phyloP scores from a whole-genome alignment of 2,797 vertebrate species.

The Argentina silus region DNA sequence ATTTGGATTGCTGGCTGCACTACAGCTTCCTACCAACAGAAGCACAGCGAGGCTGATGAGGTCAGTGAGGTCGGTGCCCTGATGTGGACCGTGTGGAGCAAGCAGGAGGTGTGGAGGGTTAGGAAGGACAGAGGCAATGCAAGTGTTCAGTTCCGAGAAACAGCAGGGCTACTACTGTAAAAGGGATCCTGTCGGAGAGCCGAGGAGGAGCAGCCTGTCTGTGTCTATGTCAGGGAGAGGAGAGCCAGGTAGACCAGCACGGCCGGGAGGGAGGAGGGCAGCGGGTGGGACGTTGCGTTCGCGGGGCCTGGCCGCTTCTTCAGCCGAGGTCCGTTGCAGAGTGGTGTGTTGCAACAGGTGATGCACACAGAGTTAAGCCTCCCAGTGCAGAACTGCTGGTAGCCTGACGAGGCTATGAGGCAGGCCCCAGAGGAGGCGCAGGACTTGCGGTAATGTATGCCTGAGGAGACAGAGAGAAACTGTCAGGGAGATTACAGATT shows the following conservation, averaged over 20 bases:
- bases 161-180: neutral
- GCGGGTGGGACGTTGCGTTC: accelerated
- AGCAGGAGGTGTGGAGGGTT: neutral
- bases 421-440: slow-evolving; percentile 94
- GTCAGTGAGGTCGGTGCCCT: neutral
- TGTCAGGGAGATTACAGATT: neutral
- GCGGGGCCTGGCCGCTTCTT: slow-evolving; percentile 82
- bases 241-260: slow-evolving; percentile 57
- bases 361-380: slow-evolving; percentile 96
- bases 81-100: neutral
- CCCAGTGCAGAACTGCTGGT: slow-evolving; percentile 98
- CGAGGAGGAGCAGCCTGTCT: too few species aligned
- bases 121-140: neutral
- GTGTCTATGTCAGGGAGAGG: slow-evolving; percentile 44
- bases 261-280: neutral
- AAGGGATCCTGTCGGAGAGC: neutral
- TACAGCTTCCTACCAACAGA: neutral
- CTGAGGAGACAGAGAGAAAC: slow-evolving; percentile 65
- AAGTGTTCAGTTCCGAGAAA: neutral
- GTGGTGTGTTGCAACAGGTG: slow-evolving; percentile 95
- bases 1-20: neutral
- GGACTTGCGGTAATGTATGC: slow-evolving; percentile 94
- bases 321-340: slow-evolving; percentile 91
- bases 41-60: neutral
- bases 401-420: slow-evolving; percentile 94